Base-by-base conservation (phyloP, 2,113 vertebrate species). In the Salvelinus namaycush region DNA sequence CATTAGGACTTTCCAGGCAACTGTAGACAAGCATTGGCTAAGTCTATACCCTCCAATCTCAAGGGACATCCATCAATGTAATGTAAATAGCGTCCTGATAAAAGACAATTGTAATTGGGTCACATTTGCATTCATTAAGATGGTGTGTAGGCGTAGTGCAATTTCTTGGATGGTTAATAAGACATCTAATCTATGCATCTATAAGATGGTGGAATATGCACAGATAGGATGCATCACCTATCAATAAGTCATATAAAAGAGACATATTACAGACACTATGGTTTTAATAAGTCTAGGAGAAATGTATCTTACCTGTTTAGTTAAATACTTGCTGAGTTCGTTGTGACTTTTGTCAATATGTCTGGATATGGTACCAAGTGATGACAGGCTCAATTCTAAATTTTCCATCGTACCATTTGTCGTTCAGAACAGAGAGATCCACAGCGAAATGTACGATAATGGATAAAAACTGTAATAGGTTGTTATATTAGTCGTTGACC, bases 281-380 rank as follows among this genome's bases (percentile, higher is more conserved):
- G 3, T 8, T 1, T 8, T 39, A 3, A 78, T 2, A 70, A 57
- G 4, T 14, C 49, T 6, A 3, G 6, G 71, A 11, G 48, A 2
- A 68, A 48, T 8, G 27, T 0, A 18, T 68, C 94, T 92, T 80
- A 99, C 97, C 97, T 96, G 95, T 79, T 97, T 96, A 5, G 89
- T 81, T 80, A 98, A 87, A 88, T 95, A 96, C 14, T 91, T 91
- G 90, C 81, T 88, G 3, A 99, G 92, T 80, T 97, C 94, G 82
- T 90, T 91, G 79, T 93, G 88, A 89, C 94, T 96, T 89, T 94
- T 94, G 57, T 96, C 96, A 85, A 91, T 93, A 86, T 94, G 95
- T 76, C 89, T 92, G 14, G 93, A 94, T 68, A 98, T 92, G 73
- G 93, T 75, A 60, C 89, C 89, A 76, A 98, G 90, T 34, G 95